Conservation (phyloP, 2,113 vertebrate species). For the Rhinolophus ferrumequinum region DNA sequence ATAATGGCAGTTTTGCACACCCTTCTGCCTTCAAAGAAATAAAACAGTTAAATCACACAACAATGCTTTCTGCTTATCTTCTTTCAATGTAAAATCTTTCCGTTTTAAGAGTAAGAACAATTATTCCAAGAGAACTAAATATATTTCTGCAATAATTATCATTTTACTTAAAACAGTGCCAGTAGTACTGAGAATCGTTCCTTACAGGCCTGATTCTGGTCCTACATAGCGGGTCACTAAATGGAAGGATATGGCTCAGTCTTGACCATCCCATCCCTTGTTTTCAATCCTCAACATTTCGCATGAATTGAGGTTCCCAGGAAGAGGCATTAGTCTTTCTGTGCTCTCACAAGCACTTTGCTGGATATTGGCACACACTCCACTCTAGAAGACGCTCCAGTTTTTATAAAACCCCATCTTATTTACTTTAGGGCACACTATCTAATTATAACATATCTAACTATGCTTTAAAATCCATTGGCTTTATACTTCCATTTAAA, state of each 20-base stretch:
- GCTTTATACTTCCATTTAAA: not conserved
- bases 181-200: not conserved
- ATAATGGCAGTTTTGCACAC: not conserved
- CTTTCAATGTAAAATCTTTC: not conserved
- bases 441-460: not conserved
- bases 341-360: not conserved
- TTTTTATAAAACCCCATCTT: not conserved
- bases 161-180: not conserved
- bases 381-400: not conserved
- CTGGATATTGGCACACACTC: not conserved
- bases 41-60: not conserved
- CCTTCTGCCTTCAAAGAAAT: constrained; percentile 14
- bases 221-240: not conserved
- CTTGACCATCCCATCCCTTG: not conserved
- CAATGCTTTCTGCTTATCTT: not conserved
- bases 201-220: no score
- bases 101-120: not conserved
- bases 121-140: not conserved
- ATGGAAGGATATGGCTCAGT: not conserved
- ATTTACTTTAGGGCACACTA: not conserved
- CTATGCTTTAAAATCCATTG: not conserved
- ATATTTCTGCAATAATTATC: not conserved
- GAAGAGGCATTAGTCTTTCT: not conserved
- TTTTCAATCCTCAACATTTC: fast-evolving
- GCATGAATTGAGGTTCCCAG: not conserved